Evolutionary conservation across 2,888 invertebrate species (phyloP).

Genomic region (Drosophila acutilabella): DNA sequence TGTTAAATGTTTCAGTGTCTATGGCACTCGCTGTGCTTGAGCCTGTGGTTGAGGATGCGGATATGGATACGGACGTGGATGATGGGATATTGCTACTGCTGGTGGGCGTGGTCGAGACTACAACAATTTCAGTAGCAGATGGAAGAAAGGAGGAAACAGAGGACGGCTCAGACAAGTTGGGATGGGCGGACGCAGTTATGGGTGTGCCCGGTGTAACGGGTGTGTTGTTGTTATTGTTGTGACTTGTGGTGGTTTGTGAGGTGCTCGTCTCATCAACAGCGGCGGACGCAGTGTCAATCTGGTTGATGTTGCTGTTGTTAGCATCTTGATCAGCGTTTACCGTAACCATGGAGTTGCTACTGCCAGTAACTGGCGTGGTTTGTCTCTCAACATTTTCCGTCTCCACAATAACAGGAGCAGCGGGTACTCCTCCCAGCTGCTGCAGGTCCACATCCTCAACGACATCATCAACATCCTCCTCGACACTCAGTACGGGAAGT

Average conservation of each 20-base stretch:
- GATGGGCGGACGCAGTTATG: conserved; percentile 31
- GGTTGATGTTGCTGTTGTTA: conserved; percentile 37
- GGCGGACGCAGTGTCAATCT: conserved; percentile 54
- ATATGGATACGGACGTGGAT: conserved; percentile 5
- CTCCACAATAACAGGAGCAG: conserved; percentile 55
- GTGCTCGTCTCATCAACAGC: conserved; percentile 65
- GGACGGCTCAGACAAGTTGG: conserved; percentile 35
- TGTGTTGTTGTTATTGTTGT: conserved; percentile 45
- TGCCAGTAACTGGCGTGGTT: conserved; percentile 17
- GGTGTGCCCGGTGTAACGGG: conserved; percentile 48
- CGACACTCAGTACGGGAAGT: conserved; percentile 69
- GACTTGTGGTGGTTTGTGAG: conserved; percentile 61
- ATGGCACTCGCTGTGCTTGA: conserved; percentile 42
- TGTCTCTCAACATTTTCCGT: conserved; percentile 32
- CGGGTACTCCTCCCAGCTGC: conserved; percentile 51
- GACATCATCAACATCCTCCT: conserved; percentile 64
- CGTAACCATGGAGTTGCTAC: conserved; percentile 34
- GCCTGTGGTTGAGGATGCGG: conserved; percentile 30
- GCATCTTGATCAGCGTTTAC: conserved; percentile 55
- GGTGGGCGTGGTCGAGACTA: conserved; percentile 33
- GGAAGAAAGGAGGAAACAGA: conserved; percentile 29
- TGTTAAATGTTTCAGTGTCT: conserved; percentile 58
- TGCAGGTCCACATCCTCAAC: conserved; percentile 61
- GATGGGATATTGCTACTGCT: conserved; percentile 9
- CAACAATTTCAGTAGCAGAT: conserved; percentile 49